phyloP scores from a whole-genome alignment of 2,888 invertebrate genomes.

The Mythimna loreyi region DNA sequence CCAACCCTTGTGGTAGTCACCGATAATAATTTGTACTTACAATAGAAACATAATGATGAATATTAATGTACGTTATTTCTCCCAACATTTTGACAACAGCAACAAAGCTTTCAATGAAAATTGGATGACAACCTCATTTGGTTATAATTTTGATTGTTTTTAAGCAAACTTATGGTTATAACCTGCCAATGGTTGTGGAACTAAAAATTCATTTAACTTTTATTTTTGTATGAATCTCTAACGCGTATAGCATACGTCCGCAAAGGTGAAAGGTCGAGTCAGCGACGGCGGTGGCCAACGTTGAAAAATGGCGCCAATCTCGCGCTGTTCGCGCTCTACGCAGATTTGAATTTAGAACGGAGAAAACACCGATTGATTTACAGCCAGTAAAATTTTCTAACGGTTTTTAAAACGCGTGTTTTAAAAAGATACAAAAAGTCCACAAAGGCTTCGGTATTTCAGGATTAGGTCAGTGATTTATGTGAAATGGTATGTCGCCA shows the following conservation, averaged over 20 bases:
- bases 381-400: constrained; percentile 62
- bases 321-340: constrained; percentile 57
- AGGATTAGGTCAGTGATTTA: constrained; percentile 54
- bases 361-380: constrained; percentile 74
- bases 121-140: constrained; percentile 6
- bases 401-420: constrained; percentile 51
- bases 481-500: constrained; percentile 28
- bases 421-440: constrained; percentile 49
- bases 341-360: constrained; percentile 70
- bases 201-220: constrained; percentile 1
- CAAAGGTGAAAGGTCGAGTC: constrained; percentile 56
- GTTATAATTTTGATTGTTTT: neutral
- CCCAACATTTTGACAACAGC: constrained; percentile 37
- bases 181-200: neutral
- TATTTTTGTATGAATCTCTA: constrained; percentile 31
- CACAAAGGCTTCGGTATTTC: constrained; percentile 44
- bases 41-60: constrained; percentile 22
- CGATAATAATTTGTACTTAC: constrained; percentile 3
- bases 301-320: constrained; percentile 73
- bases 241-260: constrained; percentile 32
- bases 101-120: constrained; percentile 25
- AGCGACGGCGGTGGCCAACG: constrained; percentile 52
- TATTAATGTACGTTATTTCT: constrained; percentile 20
- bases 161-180: neutral
- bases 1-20: too few species aligned